Evolutionary conservation across 1,140 invertebrate species (phyloP), one percentile per base, ranked within the genome.

Genomic region (Zaprionus africanus): DNA sequence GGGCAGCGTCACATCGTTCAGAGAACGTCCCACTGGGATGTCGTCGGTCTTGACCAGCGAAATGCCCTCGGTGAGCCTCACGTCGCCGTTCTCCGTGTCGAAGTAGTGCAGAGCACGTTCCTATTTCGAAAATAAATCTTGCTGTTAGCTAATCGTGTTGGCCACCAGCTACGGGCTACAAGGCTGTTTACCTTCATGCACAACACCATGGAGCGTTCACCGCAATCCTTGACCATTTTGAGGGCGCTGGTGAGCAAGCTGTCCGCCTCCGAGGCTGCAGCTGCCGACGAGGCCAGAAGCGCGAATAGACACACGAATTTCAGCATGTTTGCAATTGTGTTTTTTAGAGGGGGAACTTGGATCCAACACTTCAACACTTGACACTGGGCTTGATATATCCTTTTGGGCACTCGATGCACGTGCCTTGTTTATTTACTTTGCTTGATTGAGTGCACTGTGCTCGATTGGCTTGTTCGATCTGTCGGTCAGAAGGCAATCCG

Each of bases 61-160:
- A 67, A 97, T 93, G 36, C 96, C 96, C 78, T 96, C 96, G 66
- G 94, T 93, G 12, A 97, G 88, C 78, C 94, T 93, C 17, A 93
- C 93, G 56, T 95, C 93, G 38, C 94, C 95, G 57, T 94, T 92
- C n/a, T 94, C 93, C 5, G 82, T 91, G 75, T 96, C 95, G 7
- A 96, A 94, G 78, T 95, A 95, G 79, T 94, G 94, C n/a, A 96
- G 79, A 6, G 95, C 95, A 15, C 95, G 92, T 93, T 96, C 95
- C 95, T 96, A 58, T 77, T 46, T 28, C 5, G n/a, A 34, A 74
- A 78, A 59, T 19, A 5, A 49, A 59, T 28, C 9, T 53, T 66
- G 51, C 9, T 28, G 46, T 34, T 43, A 46, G 41, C 59, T 19
- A 49, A 31, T 38, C 19, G 38, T 19, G 12, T 60, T 56, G 54